Evolutionary conservation across 2,888 invertebrate species (phyloP).

Genomic region (Xanthorhoe designata): DNA sequence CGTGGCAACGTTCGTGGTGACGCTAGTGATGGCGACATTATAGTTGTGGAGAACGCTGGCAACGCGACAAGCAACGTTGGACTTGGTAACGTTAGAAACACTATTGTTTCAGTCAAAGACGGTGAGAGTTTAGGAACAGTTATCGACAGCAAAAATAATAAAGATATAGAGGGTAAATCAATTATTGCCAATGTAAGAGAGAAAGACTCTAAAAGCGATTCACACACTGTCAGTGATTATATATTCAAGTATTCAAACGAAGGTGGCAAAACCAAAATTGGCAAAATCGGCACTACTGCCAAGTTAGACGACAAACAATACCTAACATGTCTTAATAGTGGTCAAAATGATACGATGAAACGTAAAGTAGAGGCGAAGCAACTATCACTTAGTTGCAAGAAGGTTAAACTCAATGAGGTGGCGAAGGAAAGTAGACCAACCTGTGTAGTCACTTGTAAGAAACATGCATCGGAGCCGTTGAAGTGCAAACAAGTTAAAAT

Average conservation of each 20-base stretch:
- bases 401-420: constrained; percentile 3
- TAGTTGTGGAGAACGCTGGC: not conserved
- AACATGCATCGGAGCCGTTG: constrained; percentile 25
- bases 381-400: constrained; percentile 5
- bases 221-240: not conserved
- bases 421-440: not conserved
- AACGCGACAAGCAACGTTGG: not conserved
- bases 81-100: not conserved
- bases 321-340: constrained; percentile 11
- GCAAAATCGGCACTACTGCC: constrained; percentile 21
- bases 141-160: not conserved
- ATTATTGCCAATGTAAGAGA: constrained; percentile 8
- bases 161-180: not conserved
- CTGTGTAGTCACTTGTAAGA: constrained; percentile 21
- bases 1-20: constrained; percentile 1
- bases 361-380: not conserved
- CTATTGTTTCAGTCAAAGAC: not conserved
- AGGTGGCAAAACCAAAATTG: constrained; percentile 28
- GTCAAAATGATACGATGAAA: constrained; percentile 3
- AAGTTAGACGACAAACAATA: not conserved
- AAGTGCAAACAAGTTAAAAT: constrained; percentile 28
- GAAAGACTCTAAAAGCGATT: constrained; percentile 2
- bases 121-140: not conserved
- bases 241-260: not conserved
- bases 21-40: not conserved